Percentiles rank a stretch among this genome's conserved stretches.
Evolutionary conservation across 2,797 vertebrate species (phyloP).

Genomic region (Enteromius radiatus): DNA sequence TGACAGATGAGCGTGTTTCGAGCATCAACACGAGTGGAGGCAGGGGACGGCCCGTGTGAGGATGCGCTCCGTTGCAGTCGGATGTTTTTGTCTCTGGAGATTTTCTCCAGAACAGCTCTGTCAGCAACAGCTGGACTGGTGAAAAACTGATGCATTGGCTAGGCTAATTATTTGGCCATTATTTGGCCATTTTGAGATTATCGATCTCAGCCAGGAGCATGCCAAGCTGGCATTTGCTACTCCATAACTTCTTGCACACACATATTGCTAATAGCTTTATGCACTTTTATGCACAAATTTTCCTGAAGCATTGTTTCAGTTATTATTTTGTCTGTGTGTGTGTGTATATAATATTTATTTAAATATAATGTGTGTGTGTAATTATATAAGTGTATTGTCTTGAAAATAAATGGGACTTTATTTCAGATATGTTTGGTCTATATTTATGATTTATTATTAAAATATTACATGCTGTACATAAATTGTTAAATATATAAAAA

Average conservation of each 20-base stretch:
- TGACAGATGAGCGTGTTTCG: not conserved
- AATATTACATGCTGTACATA: too few relatives aligned
- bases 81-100: not conserved
- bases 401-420: too few relatives aligned
- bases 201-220: not conserved
- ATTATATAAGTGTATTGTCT: too few relatives aligned
- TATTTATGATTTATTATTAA: too few relatives aligned
- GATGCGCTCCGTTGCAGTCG: slow-evolving; percentile 13
- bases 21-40: not conserved
- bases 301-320: not conserved
- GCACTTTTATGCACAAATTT: not conserved
- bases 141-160: not conserved
- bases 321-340: not conserved
- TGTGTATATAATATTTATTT: too few relatives aligned
- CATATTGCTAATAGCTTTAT: too few relatives aligned
- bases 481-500: too few relatives aligned
- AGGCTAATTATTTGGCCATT: too few relatives aligned
- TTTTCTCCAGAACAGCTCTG: not conserved
- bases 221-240: not conserved
- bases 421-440: too few relatives aligned
- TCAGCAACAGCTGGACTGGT: slow-evolving; percentile 1
- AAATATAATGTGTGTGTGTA: too few relatives aligned
- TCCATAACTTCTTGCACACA: too few relatives aligned
- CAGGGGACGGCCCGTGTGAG: not conserved
- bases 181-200: not conserved